phyloP scores from a whole-genome alignment of 2,888 invertebrate species.

The Melanargia galathea region DNA sequence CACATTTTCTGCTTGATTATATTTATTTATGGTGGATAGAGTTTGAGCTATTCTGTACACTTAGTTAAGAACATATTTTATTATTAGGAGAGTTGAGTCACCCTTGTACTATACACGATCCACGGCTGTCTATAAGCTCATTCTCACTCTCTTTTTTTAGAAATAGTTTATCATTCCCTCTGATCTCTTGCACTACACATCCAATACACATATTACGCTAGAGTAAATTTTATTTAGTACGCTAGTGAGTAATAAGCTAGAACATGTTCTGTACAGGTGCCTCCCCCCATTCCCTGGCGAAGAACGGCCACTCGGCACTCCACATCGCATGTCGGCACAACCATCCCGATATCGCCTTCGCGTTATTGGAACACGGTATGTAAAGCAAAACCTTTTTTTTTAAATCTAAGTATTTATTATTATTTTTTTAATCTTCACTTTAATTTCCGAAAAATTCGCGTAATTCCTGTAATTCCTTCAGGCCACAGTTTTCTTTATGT shows the following conservation, averaged over 20 bases:
- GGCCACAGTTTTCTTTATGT: too few relatives aligned
- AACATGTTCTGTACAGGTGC: constrained; percentile 78
- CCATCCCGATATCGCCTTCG: constrained; percentile 97
- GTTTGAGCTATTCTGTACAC: too few relatives aligned
- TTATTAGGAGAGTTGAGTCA: not conserved
- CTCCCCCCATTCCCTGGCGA: constrained; percentile 95
- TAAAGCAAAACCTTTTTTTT: constrained; percentile 21
- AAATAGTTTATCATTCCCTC: not conserved
- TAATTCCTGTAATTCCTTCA: too few relatives aligned
- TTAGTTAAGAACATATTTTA: too few relatives aligned
- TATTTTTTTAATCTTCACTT: not conserved
- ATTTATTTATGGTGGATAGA: too few relatives aligned
- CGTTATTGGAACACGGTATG: constrained; percentile 93
- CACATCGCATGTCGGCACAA: constrained; percentile 99
- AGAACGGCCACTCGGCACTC: constrained; percentile 98
- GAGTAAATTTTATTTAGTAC: not conserved
- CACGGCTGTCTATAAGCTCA: not conserved
- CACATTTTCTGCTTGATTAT: too few relatives aligned
- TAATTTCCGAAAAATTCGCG: not conserved
- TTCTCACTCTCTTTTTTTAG: too few relatives aligned
- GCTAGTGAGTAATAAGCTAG: constrained; percentile 32
- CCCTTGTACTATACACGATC: not conserved
- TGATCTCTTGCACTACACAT: not conserved
- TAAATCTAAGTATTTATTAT: not conserved
- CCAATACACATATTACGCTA: not conserved